These are phyloP conservation scores for Drosophila busckii DNA, from an alignment of 1,140 invertebrate genomes.

Conservation along the genomic window DNA sequence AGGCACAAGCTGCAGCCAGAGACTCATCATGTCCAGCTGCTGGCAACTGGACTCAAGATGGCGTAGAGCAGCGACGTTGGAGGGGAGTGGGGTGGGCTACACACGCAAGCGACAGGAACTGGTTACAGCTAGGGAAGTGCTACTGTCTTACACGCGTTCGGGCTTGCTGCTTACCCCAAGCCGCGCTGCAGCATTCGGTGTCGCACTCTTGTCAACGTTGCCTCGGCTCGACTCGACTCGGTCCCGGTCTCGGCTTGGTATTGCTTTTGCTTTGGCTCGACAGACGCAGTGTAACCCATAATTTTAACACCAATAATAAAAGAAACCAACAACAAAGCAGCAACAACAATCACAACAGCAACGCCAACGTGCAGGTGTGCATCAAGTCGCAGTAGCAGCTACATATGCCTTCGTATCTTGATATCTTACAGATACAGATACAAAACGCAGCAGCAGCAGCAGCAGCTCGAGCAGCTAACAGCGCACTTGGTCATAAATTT, in stretches of 20 bases:
- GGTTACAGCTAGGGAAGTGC: constrained; percentile 68
- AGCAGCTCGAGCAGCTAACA: constrained; percentile 22
- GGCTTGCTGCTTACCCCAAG: background rate
- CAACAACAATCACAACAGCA: constrained; percentile 19
- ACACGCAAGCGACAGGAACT: constrained; percentile 58
- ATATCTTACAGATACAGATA: constrained; percentile 64
- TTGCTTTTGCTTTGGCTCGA: no score
- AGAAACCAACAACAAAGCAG: constrained; percentile 37
- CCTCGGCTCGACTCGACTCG: constrained; percentile 24
- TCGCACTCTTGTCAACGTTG: constrained; percentile 48
- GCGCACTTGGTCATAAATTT: constrained; percentile 71
- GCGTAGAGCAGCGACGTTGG: no score
- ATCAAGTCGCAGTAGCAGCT: constrained; percentile 70
- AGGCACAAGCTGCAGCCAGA: constrained; percentile 29
- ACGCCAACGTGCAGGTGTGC: constrained; percentile 65
- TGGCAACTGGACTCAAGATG: no score
- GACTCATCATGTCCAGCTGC: constrained; percentile 1
- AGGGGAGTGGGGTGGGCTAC: constrained; percentile 4
- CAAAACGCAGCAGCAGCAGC: constrained; percentile 30
- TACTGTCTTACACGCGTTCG: constrained; percentile 67
- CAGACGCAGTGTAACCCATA: constrained; percentile 63
- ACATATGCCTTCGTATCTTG: constrained; percentile 51
- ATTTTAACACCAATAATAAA: constrained; percentile 77
- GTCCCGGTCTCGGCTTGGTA: constrained; percentile 21
- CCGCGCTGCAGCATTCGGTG: constrained; percentile 8